A percentile compares a stretch with the other conserved stretches of the same genome.
Conservation (phyloP, 2,797 vertebrate genomes). For the Hypotaenidia philippensis region DNA sequence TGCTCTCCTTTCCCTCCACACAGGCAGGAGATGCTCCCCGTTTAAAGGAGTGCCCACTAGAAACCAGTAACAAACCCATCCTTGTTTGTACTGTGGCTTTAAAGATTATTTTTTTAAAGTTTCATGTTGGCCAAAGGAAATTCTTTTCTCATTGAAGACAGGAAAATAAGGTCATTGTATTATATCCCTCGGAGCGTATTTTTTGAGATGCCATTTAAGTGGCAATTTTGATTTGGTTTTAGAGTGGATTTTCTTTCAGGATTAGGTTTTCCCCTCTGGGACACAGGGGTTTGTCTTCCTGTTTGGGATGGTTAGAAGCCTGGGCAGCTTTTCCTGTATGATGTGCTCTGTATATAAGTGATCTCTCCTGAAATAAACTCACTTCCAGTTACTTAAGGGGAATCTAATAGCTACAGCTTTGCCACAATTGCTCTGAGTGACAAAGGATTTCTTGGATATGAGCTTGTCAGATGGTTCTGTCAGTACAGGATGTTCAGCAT, state of each 20-base stretch:
- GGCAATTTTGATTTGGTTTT: slow-evolving; percentile 56
- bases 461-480: slow-evolving; percentile 56
- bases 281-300: slow-evolving; percentile 62
- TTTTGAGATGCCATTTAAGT: slow-evolving; percentile 61
- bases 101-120: not conserved
- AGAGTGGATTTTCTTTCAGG: slow-evolving; percentile 31
- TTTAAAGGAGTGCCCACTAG: not conserved
- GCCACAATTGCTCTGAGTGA: slow-evolving; percentile 36
- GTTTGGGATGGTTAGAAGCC: slow-evolving; percentile 64
- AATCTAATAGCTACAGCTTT: slow-evolving; percentile 52
- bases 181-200: slow-evolving; percentile 30
- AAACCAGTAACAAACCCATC: not conserved
- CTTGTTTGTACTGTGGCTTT: slow-evolving; percentile 14
- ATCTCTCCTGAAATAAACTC: slow-evolving; percentile 69
- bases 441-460: slow-evolving; percentile 54
- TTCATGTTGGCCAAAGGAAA: slow-evolving; percentile 46
- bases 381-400: slow-evolving; percentile 66
- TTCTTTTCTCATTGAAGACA: slow-evolving; percentile 59
- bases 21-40: not conserved
- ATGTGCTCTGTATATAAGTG: slow-evolving; percentile 62
- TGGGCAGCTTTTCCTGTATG: slow-evolving; percentile 64
- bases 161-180: slow-evolving; percentile 67
- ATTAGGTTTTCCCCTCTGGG: slow-evolving; percentile 55
- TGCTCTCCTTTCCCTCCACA: not conserved
- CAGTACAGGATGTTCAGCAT: slow-evolving; percentile 60